Base-by-base conservation (phyloP, 2,113 vertebrate genomes). In the Lamprotornis superbus region DNA sequence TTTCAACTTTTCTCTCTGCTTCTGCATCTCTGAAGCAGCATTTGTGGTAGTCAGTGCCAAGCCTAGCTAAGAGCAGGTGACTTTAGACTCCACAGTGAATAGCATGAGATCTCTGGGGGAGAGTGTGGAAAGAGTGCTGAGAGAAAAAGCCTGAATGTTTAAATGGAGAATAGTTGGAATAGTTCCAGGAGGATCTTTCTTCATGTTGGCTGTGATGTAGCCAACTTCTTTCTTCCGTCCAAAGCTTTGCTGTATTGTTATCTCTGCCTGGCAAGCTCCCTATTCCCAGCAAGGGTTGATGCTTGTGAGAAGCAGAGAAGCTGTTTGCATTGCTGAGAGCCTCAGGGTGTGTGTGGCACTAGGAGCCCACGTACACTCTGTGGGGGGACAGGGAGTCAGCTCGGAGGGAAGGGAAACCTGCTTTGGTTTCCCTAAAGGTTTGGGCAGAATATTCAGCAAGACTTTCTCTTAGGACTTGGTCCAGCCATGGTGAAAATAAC, bases 101-200 rank as follows among this genome's bases (percentile, higher is more conserved):
- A 95, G 67, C 4, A 0, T 47, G 59, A 81, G 56, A 87, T 91
- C 56, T 89, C 64, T 21, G 37, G n/a, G 31, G 56, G 50, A n/a
- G 24, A 73, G 30, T 9, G 11, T 47, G 30, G 50, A 85, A 87
- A 86, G 61, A 80, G n/a, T 65, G 47, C 67, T 8, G 47, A 84
- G 85, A 84, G 73, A 87, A 94, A 95, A 93, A 69, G 33, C 56
- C 42, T 75, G 76, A 56, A 52, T 75, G 76, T 80, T 89, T 75
- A 83, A 92, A 78, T 30, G 23, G 65, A 91, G 76, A 89, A 81
- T 75, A 90, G 69, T 65, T 96, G 96, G 90, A 92, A 78, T 23
- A 37, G 65, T 89, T 96, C 92, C 95, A 95, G 73, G 73, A 44
- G 10, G 67, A 87, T 91, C 57, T 94, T 94, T 94, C 84, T 83